Evolutionary conservation across 2,888 invertebrate species (phyloP).

Genomic region (Panopea generosa): DNA sequence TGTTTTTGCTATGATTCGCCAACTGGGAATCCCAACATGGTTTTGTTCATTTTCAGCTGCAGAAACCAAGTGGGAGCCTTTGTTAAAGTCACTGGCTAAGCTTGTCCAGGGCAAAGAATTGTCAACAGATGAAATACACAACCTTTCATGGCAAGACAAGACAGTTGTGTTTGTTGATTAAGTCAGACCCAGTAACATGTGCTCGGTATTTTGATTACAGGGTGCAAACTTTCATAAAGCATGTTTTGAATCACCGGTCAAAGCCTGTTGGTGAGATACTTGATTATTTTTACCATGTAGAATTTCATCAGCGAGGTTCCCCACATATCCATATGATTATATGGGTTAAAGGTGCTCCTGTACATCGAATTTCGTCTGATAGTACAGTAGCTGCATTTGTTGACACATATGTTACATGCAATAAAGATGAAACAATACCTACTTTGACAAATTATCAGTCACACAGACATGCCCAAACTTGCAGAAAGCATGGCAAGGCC

Average conservation of each 20-base stretch:
- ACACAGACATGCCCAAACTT: slow-evolving; percentile 44
- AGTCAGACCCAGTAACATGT: slow-evolving; percentile 62
- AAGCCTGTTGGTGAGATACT: slow-evolving; percentile 51
- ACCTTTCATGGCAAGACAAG: slow-evolving; percentile 56
- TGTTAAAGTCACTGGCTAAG: slow-evolving; percentile 35
- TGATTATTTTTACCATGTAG: slow-evolving; percentile 60
- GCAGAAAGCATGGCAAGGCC: slow-evolving; percentile 30
- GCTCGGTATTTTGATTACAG: slow-evolving; percentile 55
- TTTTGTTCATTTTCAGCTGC: too few species aligned
- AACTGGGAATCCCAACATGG: slow-evolving; percentile 54
- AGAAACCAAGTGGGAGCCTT: too few species aligned
- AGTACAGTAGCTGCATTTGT: too few species aligned
- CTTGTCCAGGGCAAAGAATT: slow-evolving; percentile 25
- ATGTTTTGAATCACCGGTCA: slow-evolving; percentile 38
- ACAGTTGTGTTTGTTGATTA: slow-evolving; percentile 50
- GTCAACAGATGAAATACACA: slow-evolving; percentile 5
- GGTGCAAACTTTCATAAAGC: slow-evolving; percentile 48
- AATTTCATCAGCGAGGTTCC: slow-evolving; percentile 63
- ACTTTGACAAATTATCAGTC: slow-evolving; percentile 26
- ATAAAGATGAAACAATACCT: slow-evolving; percentile 27
- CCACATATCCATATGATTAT: slow-evolving; percentile 61
- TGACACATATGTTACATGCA: slow-evolving; percentile 48
- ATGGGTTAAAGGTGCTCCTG: slow-evolving; percentile 55
- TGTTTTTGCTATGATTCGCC: slow-evolving; percentile 54
- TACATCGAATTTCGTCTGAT: slow-evolving; percentile 16